Percentiles rank a stretch among this genome's conserved stretches.
phyloP scores from a whole-genome alignment of 2,888 invertebrate genomes.

The Platycheirus albimanus region DNA sequence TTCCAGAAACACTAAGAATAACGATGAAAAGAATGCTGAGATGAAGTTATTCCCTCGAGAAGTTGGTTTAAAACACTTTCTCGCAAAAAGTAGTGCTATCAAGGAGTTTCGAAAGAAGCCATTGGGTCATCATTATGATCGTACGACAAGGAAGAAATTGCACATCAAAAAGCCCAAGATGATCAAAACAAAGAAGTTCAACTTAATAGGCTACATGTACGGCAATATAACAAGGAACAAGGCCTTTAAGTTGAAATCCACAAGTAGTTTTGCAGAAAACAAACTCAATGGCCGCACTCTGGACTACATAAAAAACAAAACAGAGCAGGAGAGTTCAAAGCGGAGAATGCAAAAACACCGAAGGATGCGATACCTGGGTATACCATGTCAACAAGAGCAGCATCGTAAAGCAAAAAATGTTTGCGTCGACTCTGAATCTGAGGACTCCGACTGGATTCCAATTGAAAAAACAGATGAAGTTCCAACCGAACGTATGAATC shows the following conservation, averaged over 20 bases:
- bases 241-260: no score
- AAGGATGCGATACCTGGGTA: conserved; percentile 70
- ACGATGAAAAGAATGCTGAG: neutral
- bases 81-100: conserved; percentile 75
- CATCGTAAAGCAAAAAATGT: neutral
- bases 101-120: conserved; percentile 76
- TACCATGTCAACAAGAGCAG: conserved; percentile 35
- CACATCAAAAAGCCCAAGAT: conserved; percentile 78
- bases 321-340: conserved; percentile 73
- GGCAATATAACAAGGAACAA: conserved; percentile 39
- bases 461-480: conserved; percentile 28
- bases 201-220: conserved; percentile 79
- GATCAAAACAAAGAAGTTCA: conserved; percentile 80
- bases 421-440: conserved; percentile 41
- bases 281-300: conserved; percentile 74
- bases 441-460: conserved; percentile 80
- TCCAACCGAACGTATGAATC: conserved; percentile 42
- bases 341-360: conserved; percentile 63
- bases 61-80: conserved; percentile 64
- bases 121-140: conserved; percentile 79
- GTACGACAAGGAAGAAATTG: conserved; percentile 77
- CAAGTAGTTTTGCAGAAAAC: neutral
- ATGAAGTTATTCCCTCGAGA: conserved; percentile 77
- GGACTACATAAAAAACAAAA: conserved; percentile 77
- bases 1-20: conserved; percentile 69